These are phyloP conservation scores for Drosophila punjabiensis DNA, from an alignment of 1,140 invertebrate species.

Conservation along the genomic window DNA sequence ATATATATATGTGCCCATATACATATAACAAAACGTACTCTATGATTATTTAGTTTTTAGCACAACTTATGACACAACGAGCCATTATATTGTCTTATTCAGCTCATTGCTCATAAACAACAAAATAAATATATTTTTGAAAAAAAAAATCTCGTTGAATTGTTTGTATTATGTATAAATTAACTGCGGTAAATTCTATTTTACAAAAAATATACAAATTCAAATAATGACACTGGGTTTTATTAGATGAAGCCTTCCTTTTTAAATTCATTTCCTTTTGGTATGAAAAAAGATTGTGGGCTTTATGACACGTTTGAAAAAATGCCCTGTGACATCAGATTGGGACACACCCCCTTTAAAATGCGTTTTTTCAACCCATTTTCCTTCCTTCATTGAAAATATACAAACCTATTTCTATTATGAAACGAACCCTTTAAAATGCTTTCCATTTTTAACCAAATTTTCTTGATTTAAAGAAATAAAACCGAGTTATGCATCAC, in stretches of 20 bases:
- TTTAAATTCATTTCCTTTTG: not conserved
- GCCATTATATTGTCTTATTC: conserved; percentile 62
- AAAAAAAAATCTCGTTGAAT: conserved; percentile 4
- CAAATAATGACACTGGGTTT: too few species aligned
- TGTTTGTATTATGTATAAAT: not conserved
- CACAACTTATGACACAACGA: conserved; percentile 59
- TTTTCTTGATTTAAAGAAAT: too few species aligned
- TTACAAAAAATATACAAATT: not conserved
- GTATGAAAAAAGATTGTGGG: too few species aligned
- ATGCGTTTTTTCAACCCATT: too few species aligned
- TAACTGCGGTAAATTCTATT: not conserved
- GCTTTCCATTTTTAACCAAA: not conserved
- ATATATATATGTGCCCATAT: conserved; percentile 49
- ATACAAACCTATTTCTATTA: too few species aligned
- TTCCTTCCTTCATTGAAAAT: too few species aligned
- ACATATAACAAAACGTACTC: conserved; percentile 34
- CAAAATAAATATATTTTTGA: conserved; percentile 51
- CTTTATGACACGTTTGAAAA: too few species aligned
- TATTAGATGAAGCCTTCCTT: not conserved
- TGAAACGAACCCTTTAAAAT: not conserved
- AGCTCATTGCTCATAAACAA: conserved; percentile 67
- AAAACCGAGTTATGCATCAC: not conserved
- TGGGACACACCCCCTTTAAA: too few species aligned
- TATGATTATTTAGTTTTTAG: conserved; percentile 77
- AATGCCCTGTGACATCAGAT: too few species aligned